phyloP scores from a whole-genome alignment of 1,140 invertebrate genomes.

The Listronotus bonariensis region DNA sequence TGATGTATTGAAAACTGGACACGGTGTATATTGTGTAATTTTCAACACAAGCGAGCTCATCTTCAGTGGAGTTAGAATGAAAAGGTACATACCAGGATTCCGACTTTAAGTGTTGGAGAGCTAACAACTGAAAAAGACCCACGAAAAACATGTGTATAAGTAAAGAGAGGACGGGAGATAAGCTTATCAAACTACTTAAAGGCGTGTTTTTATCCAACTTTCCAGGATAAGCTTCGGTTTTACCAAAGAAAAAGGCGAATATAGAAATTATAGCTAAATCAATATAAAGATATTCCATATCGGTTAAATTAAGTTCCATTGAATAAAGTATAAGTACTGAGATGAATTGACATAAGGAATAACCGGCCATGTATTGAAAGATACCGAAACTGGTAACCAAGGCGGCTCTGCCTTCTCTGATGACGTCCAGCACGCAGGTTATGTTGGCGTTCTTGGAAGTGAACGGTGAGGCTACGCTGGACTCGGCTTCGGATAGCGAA shows the following conservation, averaged over 20 bases:
- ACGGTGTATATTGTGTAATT: constrained; percentile 86
- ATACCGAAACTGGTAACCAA: constrained; percentile 95
- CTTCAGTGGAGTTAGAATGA: constrained; percentile 45
- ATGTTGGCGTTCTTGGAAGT: constrained; percentile 90
- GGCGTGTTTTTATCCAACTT: constrained; percentile 71
- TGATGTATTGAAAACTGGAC: constrained; percentile 94
- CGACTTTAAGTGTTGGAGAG: constrained; percentile 67
- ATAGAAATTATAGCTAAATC: constrained; percentile 80
- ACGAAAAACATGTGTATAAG: constrained; percentile 76
- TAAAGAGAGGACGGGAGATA: constrained; percentile 69
- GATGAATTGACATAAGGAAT: constrained; percentile 82
- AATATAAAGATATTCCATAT: constrained; percentile 83
- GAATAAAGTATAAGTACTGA: constrained; percentile 90
- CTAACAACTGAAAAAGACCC: constrained; percentile 68
- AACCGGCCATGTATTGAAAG: constrained; percentile 89
- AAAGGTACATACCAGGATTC: constrained; percentile 77
- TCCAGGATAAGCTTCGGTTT: constrained; percentile 74
- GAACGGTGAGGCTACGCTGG: constrained; percentile 94
- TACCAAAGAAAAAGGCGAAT: constrained; percentile 84
- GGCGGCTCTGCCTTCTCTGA: constrained; percentile 92
- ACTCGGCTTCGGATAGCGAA: constrained; percentile 94
- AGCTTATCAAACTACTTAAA: constrained; percentile 68
- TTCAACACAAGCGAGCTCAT: constrained; percentile 68
- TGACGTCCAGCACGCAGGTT: constrained; percentile 85
- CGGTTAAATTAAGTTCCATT: constrained; percentile 79